Evolutionary conservation across 2,113 vertebrate genomes (phyloP), one percentile per base, ranked within the genome.

Genomic region (Lycaon pictus): DNA sequence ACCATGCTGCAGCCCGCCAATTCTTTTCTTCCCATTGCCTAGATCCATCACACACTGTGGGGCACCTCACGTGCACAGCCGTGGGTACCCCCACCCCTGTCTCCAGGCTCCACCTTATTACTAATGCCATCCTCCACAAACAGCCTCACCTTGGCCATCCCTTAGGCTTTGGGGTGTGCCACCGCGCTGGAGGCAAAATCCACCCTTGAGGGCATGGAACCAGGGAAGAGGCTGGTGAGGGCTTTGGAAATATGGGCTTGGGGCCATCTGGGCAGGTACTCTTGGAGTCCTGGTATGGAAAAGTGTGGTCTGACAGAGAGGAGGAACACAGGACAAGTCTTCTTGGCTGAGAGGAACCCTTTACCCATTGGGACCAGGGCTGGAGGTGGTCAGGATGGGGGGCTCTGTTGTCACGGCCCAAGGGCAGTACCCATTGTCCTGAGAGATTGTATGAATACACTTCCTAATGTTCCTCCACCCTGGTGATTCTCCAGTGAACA

Each of bases 401-500:
- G 29, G 25, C 25, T 51, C 58, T 62, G 67, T 9, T 22, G 10
- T 3, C 8, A 48, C 13, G 17, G 56, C 32, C 62, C 51, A 74
- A 82, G 65, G 74, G 48, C 72, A 55, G 74, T n/a, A 48, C 74
- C 77, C 93, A 96, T 81, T 37, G 80, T 96, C 93, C 77, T 77
- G 97, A 96, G 90, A 96, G 89, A 88, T 9, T 53, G 11, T 8
- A 23, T 58, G 56, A 65, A 63, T n/a, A 96, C 96, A 96, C 92
- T 88, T 97, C 51, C 93, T 84, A 96, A 97, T 94, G 96, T 23
- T 81, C 96, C 97, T 90, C 80, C 96, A 96, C 89, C 94, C 92
- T 88, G 93, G 93, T 37, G 90, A 93, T 96, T 96, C 86, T 95
- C 97, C 95, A 98, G 94, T 62, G 80, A 96, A 92, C n/a, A n/a